Conservation (phyloP, 92 coral and sea anemone species). For the Blastomussa wellsi region DNA sequence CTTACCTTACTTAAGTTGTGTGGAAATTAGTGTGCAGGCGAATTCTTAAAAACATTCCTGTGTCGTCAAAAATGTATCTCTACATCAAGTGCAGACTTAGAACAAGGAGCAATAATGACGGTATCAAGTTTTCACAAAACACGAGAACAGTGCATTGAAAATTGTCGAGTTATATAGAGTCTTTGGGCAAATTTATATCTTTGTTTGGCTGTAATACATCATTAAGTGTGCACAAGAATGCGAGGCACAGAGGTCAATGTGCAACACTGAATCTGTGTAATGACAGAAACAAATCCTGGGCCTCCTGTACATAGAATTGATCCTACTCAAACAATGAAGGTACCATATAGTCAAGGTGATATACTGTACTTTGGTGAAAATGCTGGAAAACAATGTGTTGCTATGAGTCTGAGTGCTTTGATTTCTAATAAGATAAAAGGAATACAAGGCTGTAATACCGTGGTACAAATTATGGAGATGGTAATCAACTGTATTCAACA, state of each 20-base stretch:
- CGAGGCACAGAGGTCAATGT: no score
- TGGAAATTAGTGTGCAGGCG: constrained; percentile 3
- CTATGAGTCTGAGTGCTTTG: constrained; percentile 29
- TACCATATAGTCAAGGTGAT: constrained; percentile 46
- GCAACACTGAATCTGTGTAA: not conserved
- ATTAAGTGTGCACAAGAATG: not conserved
- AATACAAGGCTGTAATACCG: not conserved
- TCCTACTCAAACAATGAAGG: constrained; percentile 35
- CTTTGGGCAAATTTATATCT: not conserved
- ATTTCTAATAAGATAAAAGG: constrained; percentile 12
- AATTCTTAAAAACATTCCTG: constrained; percentile 20
- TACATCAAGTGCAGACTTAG: constrained; percentile 26
- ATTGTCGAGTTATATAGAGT: no score
- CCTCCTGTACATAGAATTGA: constrained; percentile 22
- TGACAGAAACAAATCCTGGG: constrained; percentile 17
- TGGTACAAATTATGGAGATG: no score
- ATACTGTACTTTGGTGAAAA: not conserved
- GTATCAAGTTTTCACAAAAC: not conserved
- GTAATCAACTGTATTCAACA: no score
- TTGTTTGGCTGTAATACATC: not conserved
- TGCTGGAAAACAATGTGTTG: constrained; percentile 42
- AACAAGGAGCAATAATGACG: not conserved
- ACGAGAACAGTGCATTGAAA: not conserved
- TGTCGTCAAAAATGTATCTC: constrained; percentile 32
- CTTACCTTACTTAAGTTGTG: no score